Base-by-base conservation (phyloP, 1,140 invertebrate genomes). In the Vanessa atalanta region DNA sequence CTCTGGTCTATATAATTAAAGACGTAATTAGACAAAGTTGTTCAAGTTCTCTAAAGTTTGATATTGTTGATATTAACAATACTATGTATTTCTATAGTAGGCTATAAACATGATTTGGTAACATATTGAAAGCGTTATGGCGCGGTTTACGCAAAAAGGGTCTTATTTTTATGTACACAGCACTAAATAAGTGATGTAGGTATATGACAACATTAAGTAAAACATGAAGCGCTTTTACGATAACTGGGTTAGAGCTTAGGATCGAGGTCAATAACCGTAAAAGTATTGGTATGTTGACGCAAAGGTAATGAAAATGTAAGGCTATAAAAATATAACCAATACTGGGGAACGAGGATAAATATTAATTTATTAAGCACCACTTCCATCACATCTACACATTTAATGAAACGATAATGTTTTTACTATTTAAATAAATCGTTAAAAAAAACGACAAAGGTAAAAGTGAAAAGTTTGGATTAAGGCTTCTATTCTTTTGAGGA, bases 161-260 rank as follows among this genome's bases (percentile, higher is more conserved):
- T 43, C 37, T 7, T 37, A 47, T 69, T 69, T 69, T 69, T 69
- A 69, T 60, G 16, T 16, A 11, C 15, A 47, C 11, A 47, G 47
- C 51, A 16, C 51, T 50, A 70, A 70, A 70, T 70, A 70, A 70
- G 47, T 47, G 68, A 47, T 60, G 16, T 70, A 50, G 48, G 47
- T 70, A 63, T 63, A 63, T 43, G 68, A 63, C 47, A 55, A 63
- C 57, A 70, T 70, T 70, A 70, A 70, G 68, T 60, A 47, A 63
- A 70, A 70, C 68, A 70, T 69, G 55, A 69, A 69, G 47, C 48
- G 37, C n/a, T 63, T 61, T 70, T 70, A 70, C 57, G 68, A 53
- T 53, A 53, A 53, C n/a, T 53, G 51, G 51, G 51, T 53, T 53
- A 53, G n/a, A n/a, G 51, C 7, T 53, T 16, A 70, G 31, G 55